These are phyloP conservation scores for Drosophila oshimai DNA, from an alignment of 1,140 invertebrate species.

Conservation along the genomic window DNA sequence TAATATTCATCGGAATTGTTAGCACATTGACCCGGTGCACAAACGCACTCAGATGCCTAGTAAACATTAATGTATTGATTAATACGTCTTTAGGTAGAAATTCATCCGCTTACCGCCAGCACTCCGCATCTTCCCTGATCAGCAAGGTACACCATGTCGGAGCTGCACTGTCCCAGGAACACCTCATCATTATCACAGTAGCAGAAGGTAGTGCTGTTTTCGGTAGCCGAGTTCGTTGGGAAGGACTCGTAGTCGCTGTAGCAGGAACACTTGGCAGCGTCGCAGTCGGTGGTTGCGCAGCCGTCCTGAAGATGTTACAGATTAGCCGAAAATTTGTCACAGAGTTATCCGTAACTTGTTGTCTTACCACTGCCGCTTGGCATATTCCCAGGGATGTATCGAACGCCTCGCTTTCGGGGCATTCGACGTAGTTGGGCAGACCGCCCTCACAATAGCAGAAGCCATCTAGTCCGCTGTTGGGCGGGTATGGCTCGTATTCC, in stretches of 20 bases:
- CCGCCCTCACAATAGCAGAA: conserved; percentile 47
- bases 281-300: conserved; percentile 6
- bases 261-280: conserved; percentile 17
- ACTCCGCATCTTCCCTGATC: background rate
- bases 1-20: background rate
- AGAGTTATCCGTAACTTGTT: too few species aligned
- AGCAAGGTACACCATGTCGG: conserved; percentile 7
- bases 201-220: conserved; percentile 25
- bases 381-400: background rate
- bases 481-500: conserved; percentile 7
- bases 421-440: conserved; percentile 14
- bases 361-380: conserved; percentile 5
- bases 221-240: conserved; percentile 2
- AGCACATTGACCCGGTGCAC: conserved; percentile 12
- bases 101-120: conserved; percentile 15
- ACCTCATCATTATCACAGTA: conserved; percentile 16
- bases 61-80: background rate
- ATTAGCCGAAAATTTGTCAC: background rate
- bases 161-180: conserved; percentile 3
- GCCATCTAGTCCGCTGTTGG: conserved; percentile 16
- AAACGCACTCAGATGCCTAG: conserved; percentile 47
- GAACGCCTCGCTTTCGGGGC: conserved; percentile 1
- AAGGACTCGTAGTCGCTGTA: conserved; percentile 8
- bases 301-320: background rate
- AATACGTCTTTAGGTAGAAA: too few species aligned